Conservation (phyloP, 37 sponge, comb jelly and placozoan species). For the Dysidea cf. avara region DNA sequence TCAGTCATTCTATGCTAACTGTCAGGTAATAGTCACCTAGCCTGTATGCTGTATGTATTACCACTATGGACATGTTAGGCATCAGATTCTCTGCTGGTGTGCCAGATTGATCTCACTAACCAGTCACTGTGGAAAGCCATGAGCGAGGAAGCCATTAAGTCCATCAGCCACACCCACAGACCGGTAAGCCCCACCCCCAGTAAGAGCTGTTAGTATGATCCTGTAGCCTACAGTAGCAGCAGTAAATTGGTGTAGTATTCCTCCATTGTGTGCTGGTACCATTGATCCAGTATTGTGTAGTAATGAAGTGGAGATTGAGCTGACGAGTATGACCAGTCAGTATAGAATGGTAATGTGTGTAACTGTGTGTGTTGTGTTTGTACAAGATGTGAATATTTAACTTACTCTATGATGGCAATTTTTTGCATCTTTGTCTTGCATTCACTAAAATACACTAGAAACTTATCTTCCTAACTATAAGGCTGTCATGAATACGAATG, state of each 20-base stretch:
- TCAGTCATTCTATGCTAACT: slow-evolving; percentile 87
- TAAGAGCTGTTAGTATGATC: no score
- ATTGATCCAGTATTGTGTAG: slow-evolving; percentile 51
- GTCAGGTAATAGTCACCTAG: no score
- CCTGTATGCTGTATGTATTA: no score
- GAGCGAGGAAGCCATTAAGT: slow-evolving; percentile 79
- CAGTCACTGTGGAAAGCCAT: slow-evolving; percentile 86
- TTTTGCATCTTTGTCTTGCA: no score
- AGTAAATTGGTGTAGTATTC: slow-evolving; percentile 13
- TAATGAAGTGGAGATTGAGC: slow-evolving; percentile 68
- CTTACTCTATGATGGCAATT: no score
- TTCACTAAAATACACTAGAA: no score
- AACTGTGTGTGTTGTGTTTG: no score
- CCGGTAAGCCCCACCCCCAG: no score
- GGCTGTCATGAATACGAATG: no score
- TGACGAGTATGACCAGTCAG: slow-evolving; percentile 57
- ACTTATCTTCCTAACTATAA: no score
- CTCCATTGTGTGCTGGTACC: slow-evolving; percentile 42
- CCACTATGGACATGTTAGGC: no score
- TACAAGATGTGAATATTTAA: no score
- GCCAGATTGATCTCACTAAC: slow-evolving; percentile 67
- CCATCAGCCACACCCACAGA: slow-evolving; percentile 13
- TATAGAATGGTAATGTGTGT: slow-evolving; percentile 54
- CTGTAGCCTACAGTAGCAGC: background rate
- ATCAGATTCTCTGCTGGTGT: slow-evolving; percentile 56